phyloP scores from a whole-genome alignment of 1,140 invertebrate genomes.

The Drosophila sturtevanti region DNA sequence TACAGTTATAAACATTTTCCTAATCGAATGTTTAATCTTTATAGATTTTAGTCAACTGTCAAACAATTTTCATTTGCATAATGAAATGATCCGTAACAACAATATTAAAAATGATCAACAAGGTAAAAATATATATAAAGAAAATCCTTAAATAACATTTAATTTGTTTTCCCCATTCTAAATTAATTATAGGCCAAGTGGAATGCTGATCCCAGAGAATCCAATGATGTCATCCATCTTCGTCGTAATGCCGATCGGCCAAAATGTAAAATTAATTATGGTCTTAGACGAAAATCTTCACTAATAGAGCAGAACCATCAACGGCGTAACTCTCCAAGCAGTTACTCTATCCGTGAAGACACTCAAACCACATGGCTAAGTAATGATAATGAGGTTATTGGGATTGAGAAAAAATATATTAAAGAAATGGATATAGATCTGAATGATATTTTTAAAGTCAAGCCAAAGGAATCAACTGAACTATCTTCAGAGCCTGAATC shows the following conservation, averaged over 20 bases:
- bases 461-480: not conserved
- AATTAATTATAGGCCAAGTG: not conserved
- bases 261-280: conserved; percentile 5
- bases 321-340: not conserved
- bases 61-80: no score
- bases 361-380: conserved; percentile 7
- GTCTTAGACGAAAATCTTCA: not conserved
- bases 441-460: conserved; percentile 2
- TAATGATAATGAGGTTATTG: not conserved
- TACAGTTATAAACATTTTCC: not conserved
- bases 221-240: not conserved
- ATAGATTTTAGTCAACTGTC: not conserved
- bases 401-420: not conserved
- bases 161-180: not conserved
- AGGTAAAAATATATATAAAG: not conserved
- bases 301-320: not conserved
- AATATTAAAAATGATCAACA: not conserved
- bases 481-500: not conserved
- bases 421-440: conserved; percentile 11
- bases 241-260: not conserved
- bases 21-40: no score
- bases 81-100: no score
- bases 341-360: not conserved
- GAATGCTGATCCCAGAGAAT: not conserved
- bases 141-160: not conserved